These are phyloP conservation scores for Greenwoodochromis staneri DNA, from an alignment of 2,113 vertebrate species.

Conservation along the genomic window DNA sequence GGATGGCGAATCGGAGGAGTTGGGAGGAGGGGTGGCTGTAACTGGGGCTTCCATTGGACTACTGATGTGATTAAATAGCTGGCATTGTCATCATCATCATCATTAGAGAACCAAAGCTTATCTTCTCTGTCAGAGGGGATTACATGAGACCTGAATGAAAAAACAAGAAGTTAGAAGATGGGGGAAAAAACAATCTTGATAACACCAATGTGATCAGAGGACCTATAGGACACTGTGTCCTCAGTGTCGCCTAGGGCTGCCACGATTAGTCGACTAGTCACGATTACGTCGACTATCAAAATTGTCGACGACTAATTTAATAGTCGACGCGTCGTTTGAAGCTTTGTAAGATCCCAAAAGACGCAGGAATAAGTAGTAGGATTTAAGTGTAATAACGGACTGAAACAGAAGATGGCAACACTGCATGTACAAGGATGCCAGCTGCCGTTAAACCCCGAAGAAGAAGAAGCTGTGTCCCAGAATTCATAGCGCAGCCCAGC, in stretches of 20 bases:
- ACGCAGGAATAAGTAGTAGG: no score
- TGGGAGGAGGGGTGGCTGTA: neutral
- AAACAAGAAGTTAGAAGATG: neutral
- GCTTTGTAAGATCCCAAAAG: no score
- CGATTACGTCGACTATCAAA: no score
- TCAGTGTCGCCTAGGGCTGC: neutral
- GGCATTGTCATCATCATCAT: neutral
- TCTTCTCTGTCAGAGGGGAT: neutral
- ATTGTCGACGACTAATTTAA: no score
- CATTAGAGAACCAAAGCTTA: neutral
- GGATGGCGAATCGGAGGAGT: conserved; percentile 25
- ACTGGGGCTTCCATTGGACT: conserved; percentile 31
- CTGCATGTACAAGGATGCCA: no score
- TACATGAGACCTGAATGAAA: neutral
- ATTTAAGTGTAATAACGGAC: no score
- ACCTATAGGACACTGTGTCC: neutral
- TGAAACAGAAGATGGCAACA: no score
- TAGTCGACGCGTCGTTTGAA: no score
- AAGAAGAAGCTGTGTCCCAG: no score
- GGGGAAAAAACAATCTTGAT: neutral
- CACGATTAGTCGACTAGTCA: no score
- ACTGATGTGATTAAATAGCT: neutral
- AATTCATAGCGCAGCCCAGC: no score
- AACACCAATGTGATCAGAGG: neutral
- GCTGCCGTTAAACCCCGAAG: no score